A percentile compares a stretch with the other conserved stretches of the same genome.
Conservation (phyloP, 2,113 vertebrate species). For the Rhineura floridana region DNA sequence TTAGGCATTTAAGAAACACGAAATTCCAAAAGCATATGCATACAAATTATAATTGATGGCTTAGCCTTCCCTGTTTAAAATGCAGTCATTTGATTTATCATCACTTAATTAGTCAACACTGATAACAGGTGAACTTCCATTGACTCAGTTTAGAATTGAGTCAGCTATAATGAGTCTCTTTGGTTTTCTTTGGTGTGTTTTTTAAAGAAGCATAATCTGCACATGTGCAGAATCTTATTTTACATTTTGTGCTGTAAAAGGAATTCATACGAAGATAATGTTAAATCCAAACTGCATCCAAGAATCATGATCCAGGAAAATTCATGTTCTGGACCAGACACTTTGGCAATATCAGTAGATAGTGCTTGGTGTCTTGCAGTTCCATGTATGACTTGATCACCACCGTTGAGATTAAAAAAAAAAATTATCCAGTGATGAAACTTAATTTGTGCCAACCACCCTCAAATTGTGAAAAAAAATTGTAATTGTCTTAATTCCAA, state of each 20-base stretch:
- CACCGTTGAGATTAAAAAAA: too few species aligned
- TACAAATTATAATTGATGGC: not conserved
- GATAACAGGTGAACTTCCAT: not conserved
- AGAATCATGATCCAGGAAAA: not conserved
- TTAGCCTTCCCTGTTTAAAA: not conserved
- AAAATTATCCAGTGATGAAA: not conserved
- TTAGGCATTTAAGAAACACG: not conserved
- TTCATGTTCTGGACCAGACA: not conserved
- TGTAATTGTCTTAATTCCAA: too few species aligned
- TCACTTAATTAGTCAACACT: not conserved
- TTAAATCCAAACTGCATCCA: not conserved
- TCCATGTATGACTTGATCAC: not conserved
- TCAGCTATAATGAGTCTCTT: not conserved
- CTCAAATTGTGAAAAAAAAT: not conserved
- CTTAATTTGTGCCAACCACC: not conserved
- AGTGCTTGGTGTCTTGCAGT: not conserved
- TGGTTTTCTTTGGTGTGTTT: not conserved
- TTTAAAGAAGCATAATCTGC: not conserved
- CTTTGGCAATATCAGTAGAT: not conserved
- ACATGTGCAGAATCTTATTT: not conserved
- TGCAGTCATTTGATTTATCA: not conserved
- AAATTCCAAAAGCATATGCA: not conserved
- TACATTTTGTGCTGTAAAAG: not conserved
- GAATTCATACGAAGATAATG: not conserved
- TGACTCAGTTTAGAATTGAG: not conserved